Conservation (phyloP, 2,113 vertebrate species). For the Anarhynchus alexandrinus region DNA sequence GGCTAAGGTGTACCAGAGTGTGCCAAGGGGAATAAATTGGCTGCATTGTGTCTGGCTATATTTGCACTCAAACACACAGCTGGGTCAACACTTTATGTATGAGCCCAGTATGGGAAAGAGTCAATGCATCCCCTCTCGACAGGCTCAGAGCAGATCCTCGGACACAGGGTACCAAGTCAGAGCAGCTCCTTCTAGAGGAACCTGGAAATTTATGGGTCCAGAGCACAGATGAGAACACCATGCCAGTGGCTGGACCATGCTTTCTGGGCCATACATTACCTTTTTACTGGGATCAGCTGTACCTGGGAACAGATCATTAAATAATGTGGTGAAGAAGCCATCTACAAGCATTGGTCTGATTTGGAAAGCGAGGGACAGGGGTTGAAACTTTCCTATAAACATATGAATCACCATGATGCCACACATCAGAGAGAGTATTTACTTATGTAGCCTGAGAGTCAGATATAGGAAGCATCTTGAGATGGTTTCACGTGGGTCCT, state of each 20-base stretch:
- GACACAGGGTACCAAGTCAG: background rate
- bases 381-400: background rate
- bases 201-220: background rate
- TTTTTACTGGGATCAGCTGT: background rate
- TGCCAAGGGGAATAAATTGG: background rate
- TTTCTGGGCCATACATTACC: background rate
- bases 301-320: background rate
- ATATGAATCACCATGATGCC: background rate
- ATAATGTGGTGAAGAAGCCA: background rate
- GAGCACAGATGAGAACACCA: background rate
- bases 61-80: background rate
- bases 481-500: background rate
- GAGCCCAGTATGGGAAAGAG: background rate
- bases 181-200: background rate
- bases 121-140: background rate
- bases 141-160: background rate
- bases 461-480: background rate
- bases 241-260: background rate
- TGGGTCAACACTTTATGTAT: background rate
- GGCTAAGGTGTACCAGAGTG: background rate
- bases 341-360: background rate
- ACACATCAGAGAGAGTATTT: background rate
- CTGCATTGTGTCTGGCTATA: fast-evolving
- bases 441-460: background rate
- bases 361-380: background rate